phyloP scores from a whole-genome alignment of 1,140 invertebrate species.

The Drosophila paulistorum region DNA sequence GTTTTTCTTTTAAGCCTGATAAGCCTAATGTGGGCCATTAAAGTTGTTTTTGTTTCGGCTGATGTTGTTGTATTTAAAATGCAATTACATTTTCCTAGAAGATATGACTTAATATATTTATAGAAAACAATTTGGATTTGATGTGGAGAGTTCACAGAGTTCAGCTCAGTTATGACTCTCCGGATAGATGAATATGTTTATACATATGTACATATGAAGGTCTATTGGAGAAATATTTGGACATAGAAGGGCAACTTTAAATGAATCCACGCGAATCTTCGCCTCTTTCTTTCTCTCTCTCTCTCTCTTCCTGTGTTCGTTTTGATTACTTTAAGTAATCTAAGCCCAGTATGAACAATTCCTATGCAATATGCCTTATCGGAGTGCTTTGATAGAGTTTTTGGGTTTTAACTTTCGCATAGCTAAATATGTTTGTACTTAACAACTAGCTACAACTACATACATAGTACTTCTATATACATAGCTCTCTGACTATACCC shows the following conservation, averaged over 20 bases:
- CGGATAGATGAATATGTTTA: neutral
- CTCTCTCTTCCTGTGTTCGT: neutral
- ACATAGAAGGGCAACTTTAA: too few species aligned
- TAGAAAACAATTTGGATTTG: conserved; percentile 10
- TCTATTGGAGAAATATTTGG: neutral
- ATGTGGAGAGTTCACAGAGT: conserved; percentile 15
- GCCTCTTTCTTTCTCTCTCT: too few species aligned
- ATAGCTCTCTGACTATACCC: neutral
- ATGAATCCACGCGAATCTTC: too few species aligned
- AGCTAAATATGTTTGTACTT: neutral
- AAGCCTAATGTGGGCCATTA: conserved; percentile 71
- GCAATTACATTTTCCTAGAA: conserved; percentile 51
- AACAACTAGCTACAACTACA: too few species aligned
- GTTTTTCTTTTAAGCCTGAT: conserved; percentile 53
- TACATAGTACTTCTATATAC: too few species aligned
- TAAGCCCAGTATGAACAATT: neutral
- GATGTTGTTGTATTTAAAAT: conserved; percentile 43
- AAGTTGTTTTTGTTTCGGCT: conserved; percentile 29
- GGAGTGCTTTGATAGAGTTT: neutral
- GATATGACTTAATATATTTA: conserved; percentile 32
- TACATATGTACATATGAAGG: neutral
- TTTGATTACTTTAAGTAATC: neutral
- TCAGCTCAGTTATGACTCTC: conserved; percentile 14
- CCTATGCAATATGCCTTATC: neutral
- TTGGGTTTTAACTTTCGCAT: conserved; percentile 11